Evolutionary conservation across 2,888 invertebrate species (phyloP).

Genomic region (Phortica magna): DNA sequence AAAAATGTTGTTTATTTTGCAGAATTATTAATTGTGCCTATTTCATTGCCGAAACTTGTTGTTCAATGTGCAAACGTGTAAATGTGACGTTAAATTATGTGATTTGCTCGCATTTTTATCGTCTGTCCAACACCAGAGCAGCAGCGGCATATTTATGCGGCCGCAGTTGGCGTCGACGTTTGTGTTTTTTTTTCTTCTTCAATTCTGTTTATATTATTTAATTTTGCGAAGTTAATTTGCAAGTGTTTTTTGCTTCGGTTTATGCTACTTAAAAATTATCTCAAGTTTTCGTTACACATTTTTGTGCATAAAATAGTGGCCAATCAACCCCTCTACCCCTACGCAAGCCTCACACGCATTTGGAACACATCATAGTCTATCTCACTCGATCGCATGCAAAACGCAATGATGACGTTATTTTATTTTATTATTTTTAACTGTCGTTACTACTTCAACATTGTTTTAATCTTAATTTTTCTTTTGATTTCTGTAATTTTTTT

Average conservation of each 20-base stretch:
- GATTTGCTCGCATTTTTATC: neutral
- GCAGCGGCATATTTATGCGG: neutral
- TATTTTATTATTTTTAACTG: neutral
- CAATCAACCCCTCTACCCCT: neutral
- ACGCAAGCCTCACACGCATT: neutral
- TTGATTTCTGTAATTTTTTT: neutral
- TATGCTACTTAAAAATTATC: no score
- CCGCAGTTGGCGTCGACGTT: neutral
- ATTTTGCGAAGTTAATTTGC: neutral
- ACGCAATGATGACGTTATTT: conserved; percentile 10
- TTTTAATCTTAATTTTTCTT: neutral
- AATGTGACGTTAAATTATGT: conserved; percentile 13
- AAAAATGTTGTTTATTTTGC: conserved; percentile 39
- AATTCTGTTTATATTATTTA: neutral
- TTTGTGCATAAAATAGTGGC: neutral
- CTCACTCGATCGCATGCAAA: conserved; percentile 4
- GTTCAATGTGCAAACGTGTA: neutral
- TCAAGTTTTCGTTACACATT: neutral
- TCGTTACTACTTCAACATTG: neutral
- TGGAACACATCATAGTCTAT: neutral
- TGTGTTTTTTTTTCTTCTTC: neutral
- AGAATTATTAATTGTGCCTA: conserved; percentile 47
- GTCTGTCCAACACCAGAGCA: neutral
- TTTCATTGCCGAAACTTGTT: conserved; percentile 20
- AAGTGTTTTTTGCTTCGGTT: neutral